A percentile compares a stretch with the other conserved stretches of the same genome.
Conservation (phyloP, 2,888 invertebrate species). For the Morinoia aosen region DNA sequence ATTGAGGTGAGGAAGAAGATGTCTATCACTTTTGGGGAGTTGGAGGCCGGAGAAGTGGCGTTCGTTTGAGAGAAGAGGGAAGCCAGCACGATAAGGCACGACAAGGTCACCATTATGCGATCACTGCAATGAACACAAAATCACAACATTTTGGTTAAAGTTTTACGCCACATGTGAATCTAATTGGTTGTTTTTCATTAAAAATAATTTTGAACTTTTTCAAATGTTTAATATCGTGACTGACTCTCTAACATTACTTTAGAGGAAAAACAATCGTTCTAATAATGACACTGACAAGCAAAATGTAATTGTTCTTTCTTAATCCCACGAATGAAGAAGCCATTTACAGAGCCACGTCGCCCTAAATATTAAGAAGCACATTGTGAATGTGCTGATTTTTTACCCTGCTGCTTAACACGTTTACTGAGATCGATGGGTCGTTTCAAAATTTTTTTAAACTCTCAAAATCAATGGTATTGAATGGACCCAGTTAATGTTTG, state of each 20-base stretch:
- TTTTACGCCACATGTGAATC: neutral
- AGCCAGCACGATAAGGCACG: constrained; percentile 46
- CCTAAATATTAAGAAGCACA: too few species aligned
- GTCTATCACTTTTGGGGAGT: constrained; percentile 5
- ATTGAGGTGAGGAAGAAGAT: constrained; percentile 22
- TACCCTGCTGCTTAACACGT: too few species aligned
- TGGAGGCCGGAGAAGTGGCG: neutral
- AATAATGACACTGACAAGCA: neutral
- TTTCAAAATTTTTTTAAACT: too few species aligned
- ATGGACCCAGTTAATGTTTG: too few species aligned
- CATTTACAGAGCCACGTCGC: too few species aligned
- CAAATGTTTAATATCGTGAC: neutral
- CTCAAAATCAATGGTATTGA: too few species aligned
- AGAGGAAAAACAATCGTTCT: neutral
- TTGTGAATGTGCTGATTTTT: too few species aligned
- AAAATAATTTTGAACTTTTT: neutral
- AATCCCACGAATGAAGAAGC: too few species aligned
- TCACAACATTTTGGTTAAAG: neutral
- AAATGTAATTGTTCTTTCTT: too few species aligned
- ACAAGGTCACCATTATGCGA: constrained; percentile 39
- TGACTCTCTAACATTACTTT: neutral
- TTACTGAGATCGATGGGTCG: too few species aligned
- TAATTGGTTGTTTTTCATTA: neutral
- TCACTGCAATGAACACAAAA: neutral
- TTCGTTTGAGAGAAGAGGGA: constrained; percentile 25